Evolutionary conservation across 2,113 vertebrate species (phyloP).

Genomic region (Athene cunicularia): DNA sequence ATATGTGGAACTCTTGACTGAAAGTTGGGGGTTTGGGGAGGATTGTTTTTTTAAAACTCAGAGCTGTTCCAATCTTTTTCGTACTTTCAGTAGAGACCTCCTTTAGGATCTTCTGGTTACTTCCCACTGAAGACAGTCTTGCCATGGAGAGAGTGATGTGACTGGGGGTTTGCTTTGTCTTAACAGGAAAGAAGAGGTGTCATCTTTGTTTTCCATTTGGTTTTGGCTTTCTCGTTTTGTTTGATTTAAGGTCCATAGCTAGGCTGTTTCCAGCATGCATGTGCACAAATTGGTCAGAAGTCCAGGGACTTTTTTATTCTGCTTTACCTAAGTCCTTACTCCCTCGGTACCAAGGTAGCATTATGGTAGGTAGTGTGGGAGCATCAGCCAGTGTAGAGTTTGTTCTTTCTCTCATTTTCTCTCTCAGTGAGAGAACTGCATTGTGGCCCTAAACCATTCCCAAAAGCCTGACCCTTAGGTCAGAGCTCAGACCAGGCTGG

Average conservation of each 20-base stretch:
- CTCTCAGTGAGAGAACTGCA: neutral
- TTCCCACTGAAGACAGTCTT: neutral
- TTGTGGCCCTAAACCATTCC: neutral
- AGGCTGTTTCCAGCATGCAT: neutral
- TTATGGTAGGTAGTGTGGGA: neutral
- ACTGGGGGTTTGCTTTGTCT: neutral
- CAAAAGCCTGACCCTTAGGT: neutral
- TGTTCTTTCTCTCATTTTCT: neutral
- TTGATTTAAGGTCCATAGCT: neutral
- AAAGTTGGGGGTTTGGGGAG: neutral
- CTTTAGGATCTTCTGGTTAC: neutral
- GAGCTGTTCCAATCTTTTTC: neutral
- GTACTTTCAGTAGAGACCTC: neutral
- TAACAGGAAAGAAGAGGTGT: neutral
- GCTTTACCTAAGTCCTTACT: neutral
- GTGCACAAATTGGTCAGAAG: neutral
- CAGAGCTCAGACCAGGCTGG: neutral
- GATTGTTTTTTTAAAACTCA: neutral
- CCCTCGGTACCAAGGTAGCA: neutral
- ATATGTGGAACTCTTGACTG: neutral
- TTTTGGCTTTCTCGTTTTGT: neutral
- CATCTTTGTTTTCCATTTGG: neutral
- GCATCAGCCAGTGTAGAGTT: neutral
- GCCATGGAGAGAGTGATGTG: neutral
- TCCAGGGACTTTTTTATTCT: neutral